A percentile compares a stretch with the other conserved stretches of the same genome.
Evolutionary conservation across 2,113 vertebrate species (phyloP).

Genomic region (Stigmatopora nigra): DNA sequence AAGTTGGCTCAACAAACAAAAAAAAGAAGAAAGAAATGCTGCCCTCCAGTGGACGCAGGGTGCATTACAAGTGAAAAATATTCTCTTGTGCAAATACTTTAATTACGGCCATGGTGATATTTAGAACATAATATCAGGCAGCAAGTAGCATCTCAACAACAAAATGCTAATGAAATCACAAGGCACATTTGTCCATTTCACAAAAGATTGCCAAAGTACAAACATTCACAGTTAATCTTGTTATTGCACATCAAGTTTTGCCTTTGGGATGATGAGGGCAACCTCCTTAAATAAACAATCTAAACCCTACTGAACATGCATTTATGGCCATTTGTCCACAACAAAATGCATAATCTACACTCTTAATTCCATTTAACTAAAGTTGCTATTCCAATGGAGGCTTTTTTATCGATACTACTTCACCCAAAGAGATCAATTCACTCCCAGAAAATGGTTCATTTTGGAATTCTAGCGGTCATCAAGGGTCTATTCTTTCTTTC

Average conservation of each 20-base stretch:
- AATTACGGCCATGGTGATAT: neutral
- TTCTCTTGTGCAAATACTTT: neutral
- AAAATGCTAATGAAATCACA: slow-evolving; percentile 21
- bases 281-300: neutral
- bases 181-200: slow-evolving; percentile 36
- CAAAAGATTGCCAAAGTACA: slow-evolving; percentile 35
- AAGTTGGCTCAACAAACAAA: neutral
- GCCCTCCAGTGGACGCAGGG: neutral
- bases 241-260: slow-evolving; percentile 13
- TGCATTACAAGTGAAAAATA: neutral
- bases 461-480: too few species aligned
- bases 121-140: neutral
- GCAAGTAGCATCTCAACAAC: neutral
- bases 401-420: too few species aligned
- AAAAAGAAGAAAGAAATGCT: neutral
- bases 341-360: neutral
- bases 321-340: neutral
- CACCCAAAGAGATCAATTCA: too few species aligned
- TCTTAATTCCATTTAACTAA: too few species aligned
- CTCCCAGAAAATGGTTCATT: too few species aligned
- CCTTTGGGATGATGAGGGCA: neutral
- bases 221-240: slow-evolving; percentile 5
- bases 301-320: neutral
- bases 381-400: too few species aligned
- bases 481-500: neutral